Percentiles rank a stretch among this genome's conserved stretches.
These are phyloP conservation scores for Drosophila ercepeae DNA, from an alignment of 1,140 invertebrate genomes.

Conservation along the genomic window DNA sequence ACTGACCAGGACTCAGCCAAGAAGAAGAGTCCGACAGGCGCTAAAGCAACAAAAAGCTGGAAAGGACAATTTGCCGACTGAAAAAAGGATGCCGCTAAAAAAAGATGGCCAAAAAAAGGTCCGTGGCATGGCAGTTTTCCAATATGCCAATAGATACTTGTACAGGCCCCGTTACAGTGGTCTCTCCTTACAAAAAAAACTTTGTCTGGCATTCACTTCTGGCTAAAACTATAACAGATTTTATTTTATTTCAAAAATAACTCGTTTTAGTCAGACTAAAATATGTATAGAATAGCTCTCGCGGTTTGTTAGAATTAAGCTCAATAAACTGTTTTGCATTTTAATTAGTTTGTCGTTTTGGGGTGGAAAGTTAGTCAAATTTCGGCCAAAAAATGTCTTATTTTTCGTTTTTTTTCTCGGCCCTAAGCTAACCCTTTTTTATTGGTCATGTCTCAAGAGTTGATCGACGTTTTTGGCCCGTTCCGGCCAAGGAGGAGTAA, in stretches of 20 bases:
- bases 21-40: constrained; percentile 17
- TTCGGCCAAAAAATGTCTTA: not conserved
- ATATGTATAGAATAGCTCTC: not conserved
- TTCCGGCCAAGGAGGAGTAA: not conserved
- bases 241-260: constrained; percentile 10
- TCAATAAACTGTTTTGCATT: constrained; percentile 49
- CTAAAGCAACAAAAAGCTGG: constrained; percentile 10
- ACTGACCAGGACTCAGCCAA: constrained; percentile 46
- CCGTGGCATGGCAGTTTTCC: constrained; percentile 34
- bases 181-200: not conserved
- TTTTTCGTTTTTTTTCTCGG: not conserved
- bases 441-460: constrained; percentile 57
- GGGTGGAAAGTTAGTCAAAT: constrained; percentile 7
- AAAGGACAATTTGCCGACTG: constrained; percentile 3
- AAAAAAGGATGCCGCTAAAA: not conserved
- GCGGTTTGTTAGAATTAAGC: constrained; percentile 20
- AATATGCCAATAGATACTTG: constrained; percentile 47
- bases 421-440: constrained; percentile 43
- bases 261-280: constrained; percentile 6
- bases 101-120: constrained; percentile 26
- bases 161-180: constrained; percentile 19
- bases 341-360: constrained; percentile 57
- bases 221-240: constrained; percentile 13
- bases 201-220: not conserved
- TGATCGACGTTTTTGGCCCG: constrained; percentile 50